phyloP scores from a whole-genome alignment of 2,797 vertebrate species.

The Malurus leucopterus region DNA sequence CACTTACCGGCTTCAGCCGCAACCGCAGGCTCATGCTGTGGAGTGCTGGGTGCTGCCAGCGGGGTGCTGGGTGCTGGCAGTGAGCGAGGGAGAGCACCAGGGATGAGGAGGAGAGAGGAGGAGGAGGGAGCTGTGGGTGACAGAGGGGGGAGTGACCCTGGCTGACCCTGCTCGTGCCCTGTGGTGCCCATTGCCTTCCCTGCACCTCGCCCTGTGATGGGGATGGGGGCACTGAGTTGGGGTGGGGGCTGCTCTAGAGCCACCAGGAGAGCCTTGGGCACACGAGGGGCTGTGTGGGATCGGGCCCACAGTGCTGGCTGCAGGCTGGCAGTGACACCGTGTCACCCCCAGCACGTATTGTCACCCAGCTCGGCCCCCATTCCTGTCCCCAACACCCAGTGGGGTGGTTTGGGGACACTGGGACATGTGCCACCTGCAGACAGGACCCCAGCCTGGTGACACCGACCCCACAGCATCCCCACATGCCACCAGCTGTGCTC shows the following conservation, averaged over 20 bases:
- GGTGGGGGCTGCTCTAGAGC: not conserved
- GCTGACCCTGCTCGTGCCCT: not conserved
- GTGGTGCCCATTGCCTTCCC: not conserved
- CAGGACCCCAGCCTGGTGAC: not conserved
- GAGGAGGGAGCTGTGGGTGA: constrained; percentile 5
- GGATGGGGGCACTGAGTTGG: not conserved
- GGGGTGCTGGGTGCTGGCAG: not conserved
- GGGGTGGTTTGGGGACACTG: fast-evolving
- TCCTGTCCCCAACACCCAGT: not conserved
- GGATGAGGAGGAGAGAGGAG: constrained; percentile 2
- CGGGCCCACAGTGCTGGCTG: not conserved
- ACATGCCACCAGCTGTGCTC: fast-evolving
- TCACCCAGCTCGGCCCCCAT: not conserved
- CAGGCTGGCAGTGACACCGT: not conserved
- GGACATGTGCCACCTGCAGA: not conserved
- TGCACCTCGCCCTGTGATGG: not conserved
- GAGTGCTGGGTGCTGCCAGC: not conserved
- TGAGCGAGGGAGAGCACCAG: not conserved
- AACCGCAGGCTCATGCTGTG: constrained; percentile 71
- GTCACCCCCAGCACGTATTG: fast-evolving
- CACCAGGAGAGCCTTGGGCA: not conserved
- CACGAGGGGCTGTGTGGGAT: not conserved
- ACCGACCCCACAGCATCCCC: fast-evolving
- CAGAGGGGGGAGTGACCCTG: not conserved
- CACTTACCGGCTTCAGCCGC: constrained; percentile 79